These are phyloP conservation scores for Ridgeia piscesae DNA, from an alignment of 1,140 invertebrate genomes.

Conservation along the genomic window DNA sequence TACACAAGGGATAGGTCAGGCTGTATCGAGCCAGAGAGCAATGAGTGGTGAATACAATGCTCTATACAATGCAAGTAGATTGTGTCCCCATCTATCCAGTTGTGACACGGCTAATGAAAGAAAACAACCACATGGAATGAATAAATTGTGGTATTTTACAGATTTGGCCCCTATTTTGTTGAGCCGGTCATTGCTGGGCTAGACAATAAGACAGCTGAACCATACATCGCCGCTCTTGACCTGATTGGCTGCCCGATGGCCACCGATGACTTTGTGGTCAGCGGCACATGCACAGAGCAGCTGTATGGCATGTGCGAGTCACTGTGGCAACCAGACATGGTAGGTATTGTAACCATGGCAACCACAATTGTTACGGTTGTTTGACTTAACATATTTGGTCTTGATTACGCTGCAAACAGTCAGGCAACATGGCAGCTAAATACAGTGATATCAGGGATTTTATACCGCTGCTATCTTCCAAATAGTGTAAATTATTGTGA, in stretches of 20 bases:
- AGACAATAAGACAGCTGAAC: constrained; percentile 82
- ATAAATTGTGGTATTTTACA: constrained; percentile 46
- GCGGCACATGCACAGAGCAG: constrained; percentile 90
- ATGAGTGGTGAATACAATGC: too few relatives aligned
- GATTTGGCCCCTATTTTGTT: constrained; percentile 97
- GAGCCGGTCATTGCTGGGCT: constrained; percentile 95
- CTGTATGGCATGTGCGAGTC: constrained; percentile 98
- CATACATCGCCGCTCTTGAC: constrained; percentile 93
- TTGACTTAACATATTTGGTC: neutral
- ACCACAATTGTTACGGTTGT: neutral
- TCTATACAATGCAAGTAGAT: too few relatives aligned
- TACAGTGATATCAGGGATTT: too few relatives aligned
- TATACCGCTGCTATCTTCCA: neutral
- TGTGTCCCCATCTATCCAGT: too few relatives aligned
- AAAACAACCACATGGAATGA: too few relatives aligned
- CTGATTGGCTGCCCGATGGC: constrained; percentile 87
- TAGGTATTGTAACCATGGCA: constrained; percentile 35
- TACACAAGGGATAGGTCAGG: too few relatives aligned
- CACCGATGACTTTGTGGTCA: constrained; percentile 93
- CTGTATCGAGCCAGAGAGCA: too few relatives aligned
- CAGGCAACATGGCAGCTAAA: too few relatives aligned
- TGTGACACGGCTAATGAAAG: too few relatives aligned
- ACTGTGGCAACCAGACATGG: constrained; percentile 84
- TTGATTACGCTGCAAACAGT: neutral
- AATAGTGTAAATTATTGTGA: too few relatives aligned